Evolutionary conservation across 2,797 vertebrate species (phyloP), one percentile per base, ranked within the genome.

Genomic region (Periparus ater): DNA sequence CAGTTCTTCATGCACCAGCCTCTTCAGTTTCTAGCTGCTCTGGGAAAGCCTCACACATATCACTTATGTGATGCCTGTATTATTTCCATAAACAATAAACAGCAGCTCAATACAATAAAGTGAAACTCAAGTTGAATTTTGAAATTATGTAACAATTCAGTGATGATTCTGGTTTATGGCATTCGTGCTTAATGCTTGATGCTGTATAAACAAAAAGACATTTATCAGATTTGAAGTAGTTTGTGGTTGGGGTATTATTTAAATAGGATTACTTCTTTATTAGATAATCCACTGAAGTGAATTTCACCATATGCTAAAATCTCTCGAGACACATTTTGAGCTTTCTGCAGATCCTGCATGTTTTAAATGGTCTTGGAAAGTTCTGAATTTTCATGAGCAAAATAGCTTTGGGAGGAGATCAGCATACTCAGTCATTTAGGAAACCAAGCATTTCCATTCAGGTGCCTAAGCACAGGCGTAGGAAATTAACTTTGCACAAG

Each of bases 221-320:
- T 94, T 91, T 97, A 91, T 93, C 71, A 93, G 74, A 92, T 92
- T 85, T 88, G 51, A 94, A 87, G 77, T 94, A 66, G 81, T 88
- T 87, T 95, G 80, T 94, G 70, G 78, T 82, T 91, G 47, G 32
- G 3, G 17, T 94, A 66, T 94, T 96, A 81, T 89, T 91, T 88
- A 89, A 96, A 94, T 90, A 91, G 89, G 80, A 91, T 96, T 96
- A 82, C 29, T 96, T 89, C 73, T 77, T 79, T 80, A 80, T 90
- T 91, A 74, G 77, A 83, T 94, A 92, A 94, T 92, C 83, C 93
- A 79, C 51, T 91, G 82, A 94, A 95, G 80, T 96, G 63, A 94
- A 75, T 91, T 93, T 94, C 62, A 85, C 75, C 85, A 47, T 89
- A 84, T 91, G 83, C 67, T 89, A 84, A 44, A 83, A 74, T 70